These are phyloP conservation scores for Telenomus remus DNA, from an alignment of 1,140 invertebrate genomes.

Conservation along the genomic window DNA sequence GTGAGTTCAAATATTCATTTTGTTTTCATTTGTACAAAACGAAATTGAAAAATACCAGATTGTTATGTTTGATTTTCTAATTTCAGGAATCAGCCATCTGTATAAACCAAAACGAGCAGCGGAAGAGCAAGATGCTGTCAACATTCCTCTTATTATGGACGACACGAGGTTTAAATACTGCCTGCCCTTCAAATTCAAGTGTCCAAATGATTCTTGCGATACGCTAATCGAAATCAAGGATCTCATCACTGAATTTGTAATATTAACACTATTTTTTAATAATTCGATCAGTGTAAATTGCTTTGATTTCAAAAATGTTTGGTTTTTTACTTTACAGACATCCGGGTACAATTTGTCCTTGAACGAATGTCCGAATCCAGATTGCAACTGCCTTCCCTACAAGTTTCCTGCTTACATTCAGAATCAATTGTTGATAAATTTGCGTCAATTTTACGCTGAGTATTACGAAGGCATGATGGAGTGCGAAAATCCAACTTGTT, in stretches of 20 bases:
- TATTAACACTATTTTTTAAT: conserved; percentile 12
- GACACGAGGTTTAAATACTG: conserved; percentile 87
- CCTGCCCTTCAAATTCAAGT: conserved; percentile 81
- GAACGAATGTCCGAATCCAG: conserved; percentile 80
- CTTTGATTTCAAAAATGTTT: too few species aligned
- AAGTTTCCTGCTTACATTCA: conserved; percentile 81
- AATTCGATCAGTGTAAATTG: conserved; percentile 4
- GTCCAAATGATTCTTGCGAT: conserved; percentile 78
- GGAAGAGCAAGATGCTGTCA: conserved; percentile 74
- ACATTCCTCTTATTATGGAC: conserved; percentile 78
- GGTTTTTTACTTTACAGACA: conserved; percentile 57
- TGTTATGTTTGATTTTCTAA: too few species aligned
- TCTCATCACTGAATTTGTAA: conserved; percentile 59
- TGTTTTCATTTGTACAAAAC: not conserved
- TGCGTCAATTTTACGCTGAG: conserved; percentile 80
- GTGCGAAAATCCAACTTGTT: conserved; percentile 92
- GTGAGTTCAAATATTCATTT: conserved; percentile 70
- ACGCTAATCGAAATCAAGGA: conserved; percentile 74
- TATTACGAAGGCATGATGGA: conserved; percentile 89
- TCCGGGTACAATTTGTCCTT: conserved; percentile 74
- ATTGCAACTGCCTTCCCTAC: conserved; percentile 79
- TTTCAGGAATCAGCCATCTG: conserved; percentile 72
- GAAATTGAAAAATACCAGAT: too few species aligned
- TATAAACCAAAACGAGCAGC: conserved; percentile 73
- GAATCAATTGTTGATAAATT: conserved; percentile 82